phyloP scores from a whole-genome alignment of 2,888 invertebrate genomes.

The Diarsia brunnea region DNA sequence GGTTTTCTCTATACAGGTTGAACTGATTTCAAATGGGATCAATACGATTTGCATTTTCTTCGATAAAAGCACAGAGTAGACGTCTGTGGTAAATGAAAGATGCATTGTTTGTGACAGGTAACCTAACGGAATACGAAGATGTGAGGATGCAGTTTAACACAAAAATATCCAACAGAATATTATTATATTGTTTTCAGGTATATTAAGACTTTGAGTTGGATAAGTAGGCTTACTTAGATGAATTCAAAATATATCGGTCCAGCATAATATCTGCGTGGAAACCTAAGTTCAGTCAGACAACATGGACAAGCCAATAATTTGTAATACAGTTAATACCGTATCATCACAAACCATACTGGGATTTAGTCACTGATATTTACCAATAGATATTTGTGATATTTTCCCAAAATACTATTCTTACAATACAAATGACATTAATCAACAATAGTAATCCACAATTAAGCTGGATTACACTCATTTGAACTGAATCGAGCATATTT shows the following conservation, averaged over 20 bases:
- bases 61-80: slow-evolving; percentile 8
- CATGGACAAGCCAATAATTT: not conserved
- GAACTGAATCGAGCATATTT: slow-evolving; percentile 58
- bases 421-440: slow-evolving; percentile 54
- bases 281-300: not conserved
- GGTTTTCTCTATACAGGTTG: slow-evolving; percentile 37
- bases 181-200: not conserved
- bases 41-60: slow-evolving; percentile 23
- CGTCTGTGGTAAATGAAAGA: not conserved
- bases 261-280: not conserved
- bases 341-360: not conserved
- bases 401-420: slow-evolving; percentile 37
- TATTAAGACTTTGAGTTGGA: not conserved
- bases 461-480: slow-evolving; percentile 65
- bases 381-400: slow-evolving; percentile 31
- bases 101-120: slow-evolving; percentile 4
- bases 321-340: slow-evolving; percentile 3
- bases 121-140: not conserved
- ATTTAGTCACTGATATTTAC: slow-evolving; percentile 21
- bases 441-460: slow-evolving; percentile 67
- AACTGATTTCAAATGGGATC: slow-evolving; percentile 29
- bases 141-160: not conserved
- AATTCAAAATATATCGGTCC: not conserved
- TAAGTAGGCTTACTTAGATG: not conserved
- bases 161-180: not conserved